Conservation (phyloP, 1,140 invertebrate species). For the Saxidomus purpurata region DNA sequence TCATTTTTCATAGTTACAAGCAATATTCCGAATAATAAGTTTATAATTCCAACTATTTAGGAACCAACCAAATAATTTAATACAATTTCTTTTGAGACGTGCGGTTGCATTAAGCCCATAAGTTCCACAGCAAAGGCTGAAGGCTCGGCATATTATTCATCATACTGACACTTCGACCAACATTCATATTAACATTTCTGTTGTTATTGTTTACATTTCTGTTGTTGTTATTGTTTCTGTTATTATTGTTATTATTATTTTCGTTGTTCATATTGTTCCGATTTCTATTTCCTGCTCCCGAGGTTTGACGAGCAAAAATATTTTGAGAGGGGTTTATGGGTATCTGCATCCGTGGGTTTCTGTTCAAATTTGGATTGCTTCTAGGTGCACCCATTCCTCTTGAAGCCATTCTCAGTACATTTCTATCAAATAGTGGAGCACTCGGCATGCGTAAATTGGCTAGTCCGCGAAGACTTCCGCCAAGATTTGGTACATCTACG, state of each 20-base stretch:
- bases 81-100: no score
- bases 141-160: background rate
- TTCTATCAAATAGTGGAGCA: background rate
- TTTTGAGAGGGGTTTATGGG: background rate
- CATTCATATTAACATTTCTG: background rate
- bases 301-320: background rate
- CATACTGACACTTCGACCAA: background rate
- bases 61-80: no score
- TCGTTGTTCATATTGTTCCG: background rate
- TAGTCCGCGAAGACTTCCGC: no score
- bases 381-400: background rate
- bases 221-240: background rate
- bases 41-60: no score
- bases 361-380: no score
- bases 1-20: no score
- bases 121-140: background rate
- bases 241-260: background rate
- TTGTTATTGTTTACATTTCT: background rate
- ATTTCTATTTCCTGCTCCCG: background rate
- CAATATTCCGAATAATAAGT: no score
- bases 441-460: no score
- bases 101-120: background rate
- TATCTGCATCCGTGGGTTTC: background rate
- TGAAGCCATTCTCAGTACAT: background rate
- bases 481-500: no score